Evolutionary conservation across 2,888 invertebrate genomes (phyloP), one percentile per base, ranked within the genome.

Genomic region (Sepioteuthis lessoniana): DNA sequence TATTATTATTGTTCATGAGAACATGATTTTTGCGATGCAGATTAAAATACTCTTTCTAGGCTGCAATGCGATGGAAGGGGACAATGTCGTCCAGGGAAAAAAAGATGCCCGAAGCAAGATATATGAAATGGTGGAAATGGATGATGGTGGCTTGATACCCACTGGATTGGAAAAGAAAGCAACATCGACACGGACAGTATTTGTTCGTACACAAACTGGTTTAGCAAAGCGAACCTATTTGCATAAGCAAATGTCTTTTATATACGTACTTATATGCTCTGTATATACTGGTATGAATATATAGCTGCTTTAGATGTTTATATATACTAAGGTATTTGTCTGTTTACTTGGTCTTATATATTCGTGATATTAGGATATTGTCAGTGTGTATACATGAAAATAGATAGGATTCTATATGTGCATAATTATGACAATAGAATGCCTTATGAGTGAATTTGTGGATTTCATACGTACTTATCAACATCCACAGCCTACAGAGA

Each of bases 211-310:
- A 76, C n/a, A 76, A 76, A 76, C 76, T 76, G 76, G 76, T 76
- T 76, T 13, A 13, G n/a, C 76, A 76, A 76, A 13, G n/a, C 16
- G 76, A 76, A 76, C n/a, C n/a, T 76, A 76, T 76, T 76, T 76
- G 76, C 76, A 76, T 76, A 76, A 76, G n/a, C 76, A 76, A 76
- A 76, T 76, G 76, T 76, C 76, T 76, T 76, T 76, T 76, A 35
- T 76, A 76, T n/a, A 76, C 76, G n/a, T 19, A 76, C n/a, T 16
- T n/a, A 35, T n/a, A 76, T 3, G 55, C 25, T 55, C 55, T 76
- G 8, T n/a, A n/a, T 13, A 76, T n/a, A 19, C 8, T n/a, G 31
- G 1, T n/a, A 76, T 76, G 16, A n/a, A 76, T 76, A 76, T 76
- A 76, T 76, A 19, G 0, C 31, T 13, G 31, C n/a, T 13, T 76